phyloP scores from a whole-genome alignment of 2,888 invertebrate genomes.

The Netelia virgata region DNA sequence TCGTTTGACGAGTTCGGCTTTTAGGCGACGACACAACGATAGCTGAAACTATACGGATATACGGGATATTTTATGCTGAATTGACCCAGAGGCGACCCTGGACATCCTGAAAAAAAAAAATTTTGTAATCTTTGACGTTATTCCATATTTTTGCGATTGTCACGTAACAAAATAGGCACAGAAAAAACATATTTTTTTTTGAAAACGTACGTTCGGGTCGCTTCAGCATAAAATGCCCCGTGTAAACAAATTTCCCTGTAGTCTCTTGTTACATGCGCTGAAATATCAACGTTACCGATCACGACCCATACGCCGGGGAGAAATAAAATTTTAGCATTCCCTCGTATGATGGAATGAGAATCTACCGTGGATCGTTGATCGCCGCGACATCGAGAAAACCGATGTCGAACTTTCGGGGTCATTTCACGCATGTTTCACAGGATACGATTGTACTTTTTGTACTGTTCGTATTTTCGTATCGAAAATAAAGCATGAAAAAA shows the following conservation, averaged over 20 bases:
- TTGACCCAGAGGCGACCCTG: background rate
- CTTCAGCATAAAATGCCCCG: background rate
- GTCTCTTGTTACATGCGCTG: background rate
- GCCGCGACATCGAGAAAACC: too few species aligned
- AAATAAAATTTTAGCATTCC: conserved; percentile 52
- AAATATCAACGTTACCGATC: conserved; percentile 38
- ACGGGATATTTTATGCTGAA: background rate
- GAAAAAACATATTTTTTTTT: too few species aligned
- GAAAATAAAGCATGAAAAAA: too few species aligned
- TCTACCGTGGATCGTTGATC: conserved; percentile 23
- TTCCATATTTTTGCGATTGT: background rate
- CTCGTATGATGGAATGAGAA: conserved; percentile 34
- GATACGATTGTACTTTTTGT: too few species aligned
- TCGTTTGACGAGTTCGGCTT: conserved; percentile 27
- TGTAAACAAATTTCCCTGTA: background rate
- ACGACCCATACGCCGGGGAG: conserved; percentile 1
- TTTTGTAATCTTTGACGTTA: background rate
- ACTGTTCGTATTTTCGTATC: too few species aligned
- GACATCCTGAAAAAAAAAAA: too few species aligned
- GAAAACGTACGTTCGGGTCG: background rate
- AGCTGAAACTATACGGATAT: background rate
- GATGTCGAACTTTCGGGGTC: too few species aligned
- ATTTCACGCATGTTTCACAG: too few species aligned
- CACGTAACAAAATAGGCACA: too few species aligned
- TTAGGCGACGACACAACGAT: conserved; percentile 12